Conservation (phyloP, 2,797 vertebrate genomes). For the Carapus acus region DNA sequence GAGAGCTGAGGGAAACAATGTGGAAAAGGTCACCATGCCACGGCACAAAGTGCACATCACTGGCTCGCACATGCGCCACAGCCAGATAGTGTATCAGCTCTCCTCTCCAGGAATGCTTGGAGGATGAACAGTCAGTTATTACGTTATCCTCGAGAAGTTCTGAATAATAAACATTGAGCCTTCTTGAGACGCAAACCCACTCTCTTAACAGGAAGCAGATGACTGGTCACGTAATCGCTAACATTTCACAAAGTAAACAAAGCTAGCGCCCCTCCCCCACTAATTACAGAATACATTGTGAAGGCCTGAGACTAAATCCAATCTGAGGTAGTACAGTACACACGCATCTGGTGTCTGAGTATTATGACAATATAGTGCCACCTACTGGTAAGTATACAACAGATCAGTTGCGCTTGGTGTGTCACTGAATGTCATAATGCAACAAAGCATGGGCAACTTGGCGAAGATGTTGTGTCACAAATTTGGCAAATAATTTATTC, state of each 20-base stretch:
- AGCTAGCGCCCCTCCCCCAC: no score
- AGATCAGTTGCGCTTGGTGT: background rate
- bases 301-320: no score
- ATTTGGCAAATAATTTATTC: no score
- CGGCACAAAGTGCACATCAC: constrained; percentile 8
- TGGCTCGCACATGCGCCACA: background rate
- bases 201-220: background rate
- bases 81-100: background rate
- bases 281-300: no score
- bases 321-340: background rate
- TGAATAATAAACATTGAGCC: constrained; percentile 1
- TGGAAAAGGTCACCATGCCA: background rate
- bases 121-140: constrained; percentile 3
- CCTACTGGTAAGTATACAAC: constrained; percentile 46
- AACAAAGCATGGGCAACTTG: background rate
- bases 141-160: constrained; percentile 3
- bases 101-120: constrained; percentile 1
- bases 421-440: background rate
- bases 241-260: no score
- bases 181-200: constrained; percentile 8
- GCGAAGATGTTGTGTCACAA: no score
- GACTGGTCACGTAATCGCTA: background rate
- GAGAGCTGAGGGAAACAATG: background rate
- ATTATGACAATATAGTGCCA: constrained; percentile 38
- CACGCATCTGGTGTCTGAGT: background rate